A percentile compares a stretch with the other conserved stretches of the same genome.
Conservation (phyloP, 1,140 invertebrate species). For the Planococcus citri region DNA sequence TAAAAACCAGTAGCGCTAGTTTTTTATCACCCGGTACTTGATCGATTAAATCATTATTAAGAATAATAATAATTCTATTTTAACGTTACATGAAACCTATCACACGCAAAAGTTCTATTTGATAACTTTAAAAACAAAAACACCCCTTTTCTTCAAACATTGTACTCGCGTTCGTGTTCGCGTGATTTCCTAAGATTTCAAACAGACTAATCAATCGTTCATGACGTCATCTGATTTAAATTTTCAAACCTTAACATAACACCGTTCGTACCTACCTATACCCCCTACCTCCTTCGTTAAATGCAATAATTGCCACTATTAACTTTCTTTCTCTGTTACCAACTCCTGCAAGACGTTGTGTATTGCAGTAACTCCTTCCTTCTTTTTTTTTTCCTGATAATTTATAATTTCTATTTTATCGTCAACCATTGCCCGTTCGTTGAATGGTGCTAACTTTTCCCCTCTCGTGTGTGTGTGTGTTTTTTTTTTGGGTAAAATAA, state of each 20-base stretch:
- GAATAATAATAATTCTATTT: slow-evolving; percentile 14
- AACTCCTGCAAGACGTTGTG: background rate
- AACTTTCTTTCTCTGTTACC: slow-evolving; percentile 15
- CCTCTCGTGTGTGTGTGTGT: background rate
- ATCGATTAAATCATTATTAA: slow-evolving; percentile 19
- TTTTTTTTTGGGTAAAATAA: no score
- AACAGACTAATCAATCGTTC: slow-evolving; percentile 20
- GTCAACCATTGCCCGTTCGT: background rate
- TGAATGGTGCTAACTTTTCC: background rate
- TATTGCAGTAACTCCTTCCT: background rate
- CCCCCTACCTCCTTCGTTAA: no score
- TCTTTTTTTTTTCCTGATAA: background rate
- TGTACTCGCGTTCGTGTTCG: background rate
- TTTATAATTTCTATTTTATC: background rate
- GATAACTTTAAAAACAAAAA: slow-evolving; percentile 17
- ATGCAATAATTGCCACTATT: slow-evolving; percentile 14
- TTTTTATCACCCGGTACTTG: background rate
- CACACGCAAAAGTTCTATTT: slow-evolving; percentile 16
- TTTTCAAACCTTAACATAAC: slow-evolving; percentile 10
- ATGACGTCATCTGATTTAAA: slow-evolving; percentile 19
- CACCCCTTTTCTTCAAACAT: slow-evolving; percentile 11
- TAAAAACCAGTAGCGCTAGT: background rate
- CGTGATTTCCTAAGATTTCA: slow-evolving; percentile 16
- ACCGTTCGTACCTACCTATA: background rate
- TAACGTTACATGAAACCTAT: slow-evolving; percentile 18